Evolutionary conservation across 2,113 vertebrate genomes (phyloP).

Genomic region (Lepisosteus osseus): DNA sequence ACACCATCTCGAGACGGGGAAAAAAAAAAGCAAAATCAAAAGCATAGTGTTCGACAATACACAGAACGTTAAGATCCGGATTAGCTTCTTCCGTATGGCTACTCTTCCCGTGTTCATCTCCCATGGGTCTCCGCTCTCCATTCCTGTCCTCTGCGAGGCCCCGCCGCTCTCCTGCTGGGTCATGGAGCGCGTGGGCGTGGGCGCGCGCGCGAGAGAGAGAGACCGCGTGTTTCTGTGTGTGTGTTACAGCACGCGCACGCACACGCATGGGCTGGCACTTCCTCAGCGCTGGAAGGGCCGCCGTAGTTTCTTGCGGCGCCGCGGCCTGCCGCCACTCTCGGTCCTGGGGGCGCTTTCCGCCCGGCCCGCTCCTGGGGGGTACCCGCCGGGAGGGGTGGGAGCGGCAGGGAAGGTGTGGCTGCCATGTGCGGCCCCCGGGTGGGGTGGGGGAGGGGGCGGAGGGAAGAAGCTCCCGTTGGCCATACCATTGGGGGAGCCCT

Average conservation of each 20-base stretch:
- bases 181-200: slow-evolving; percentile 2
- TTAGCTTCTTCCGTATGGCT: slow-evolving; percentile 13
- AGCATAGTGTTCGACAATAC: no score
- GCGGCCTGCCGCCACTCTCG: slow-evolving; percentile 66
- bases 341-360: slow-evolving; percentile 53
- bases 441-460: slow-evolving; percentile 52
- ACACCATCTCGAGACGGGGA: slow-evolving; percentile 4
- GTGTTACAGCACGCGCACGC: slow-evolving; percentile 19
- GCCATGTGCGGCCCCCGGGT: slow-evolving; percentile 42
- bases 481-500: slow-evolving; percentile 69
- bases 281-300: slow-evolving; percentile 85
- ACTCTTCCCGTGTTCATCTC: no score
- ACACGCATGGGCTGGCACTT: slow-evolving; percentile 1
- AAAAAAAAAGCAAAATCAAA: slow-evolving; percentile 33
- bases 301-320: slow-evolving; percentile 81
- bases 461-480: slow-evolving; percentile 77
- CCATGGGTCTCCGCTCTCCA: no score
- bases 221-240: slow-evolving; percentile 37
- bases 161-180: slow-evolving; percentile 33
- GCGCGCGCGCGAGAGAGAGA: slow-evolving; percentile 27
- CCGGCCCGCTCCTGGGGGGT: slow-evolving; percentile 52
- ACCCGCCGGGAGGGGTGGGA: slow-evolving; percentile 63
- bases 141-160: slow-evolving; percentile 9
- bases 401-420: slow-evolving; percentile 44
- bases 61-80: slow-evolving; percentile 15